These are phyloP conservation scores for Harlomillsia oculata DNA, from an alignment of 1,140 invertebrate genomes.

Conservation along the genomic window DNA sequence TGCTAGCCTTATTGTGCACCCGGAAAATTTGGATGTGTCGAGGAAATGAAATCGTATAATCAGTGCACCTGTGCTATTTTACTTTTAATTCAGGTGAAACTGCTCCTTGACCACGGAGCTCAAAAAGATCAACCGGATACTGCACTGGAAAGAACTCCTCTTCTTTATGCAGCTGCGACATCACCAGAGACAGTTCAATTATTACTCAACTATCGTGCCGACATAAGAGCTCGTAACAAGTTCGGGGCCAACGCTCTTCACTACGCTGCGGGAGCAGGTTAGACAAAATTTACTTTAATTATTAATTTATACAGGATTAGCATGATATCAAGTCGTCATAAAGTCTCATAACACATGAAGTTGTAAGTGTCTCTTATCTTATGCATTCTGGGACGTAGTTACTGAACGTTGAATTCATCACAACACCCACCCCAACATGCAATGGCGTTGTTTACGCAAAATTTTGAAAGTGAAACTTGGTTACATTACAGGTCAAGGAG, in stretches of 20 bases:
- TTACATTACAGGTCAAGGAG: slow-evolving; percentile 35
- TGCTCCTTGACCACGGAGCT: slow-evolving; percentile 32
- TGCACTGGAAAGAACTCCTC: slow-evolving; percentile 28
- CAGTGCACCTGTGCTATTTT: neutral
- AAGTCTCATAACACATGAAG: neutral
- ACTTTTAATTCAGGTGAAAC: slow-evolving; percentile 19
- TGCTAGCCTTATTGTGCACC: too few relatives aligned
- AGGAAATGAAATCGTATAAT: neutral
- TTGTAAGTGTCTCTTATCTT: neutral
- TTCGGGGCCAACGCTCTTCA: slow-evolving; percentile 34
- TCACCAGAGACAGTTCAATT: slow-evolving; percentile 32
- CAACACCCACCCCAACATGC: too few relatives aligned
- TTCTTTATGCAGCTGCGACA: slow-evolving; percentile 31
- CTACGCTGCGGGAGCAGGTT: slow-evolving; percentile 35
- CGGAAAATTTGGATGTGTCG: neutral
- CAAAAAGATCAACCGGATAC: slow-evolving; percentile 36
- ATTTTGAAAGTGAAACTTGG: too few relatives aligned
- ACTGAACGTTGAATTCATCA: too few relatives aligned
- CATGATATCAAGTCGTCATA: neutral
- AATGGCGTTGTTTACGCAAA: too few relatives aligned
- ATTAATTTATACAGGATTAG: neutral
- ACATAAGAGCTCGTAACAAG: slow-evolving; percentile 32
- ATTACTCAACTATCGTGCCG: slow-evolving; percentile 25
- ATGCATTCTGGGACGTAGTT: too few relatives aligned
- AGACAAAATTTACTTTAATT: neutral